These are phyloP conservation scores for Syngnathus acus DNA, from an alignment of 2,797 vertebrate species.

Conservation along the genomic window DNA sequence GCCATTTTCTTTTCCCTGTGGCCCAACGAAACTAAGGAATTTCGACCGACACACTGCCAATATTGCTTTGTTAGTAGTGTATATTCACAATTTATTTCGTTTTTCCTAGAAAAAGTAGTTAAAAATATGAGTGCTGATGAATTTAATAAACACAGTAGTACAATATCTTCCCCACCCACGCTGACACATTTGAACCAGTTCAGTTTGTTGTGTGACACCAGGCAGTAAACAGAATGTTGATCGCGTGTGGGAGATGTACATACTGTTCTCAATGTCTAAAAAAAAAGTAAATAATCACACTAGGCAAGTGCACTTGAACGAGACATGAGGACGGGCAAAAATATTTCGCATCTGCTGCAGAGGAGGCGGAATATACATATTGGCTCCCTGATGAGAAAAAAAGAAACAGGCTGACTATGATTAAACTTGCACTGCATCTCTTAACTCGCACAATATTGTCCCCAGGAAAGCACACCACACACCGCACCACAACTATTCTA, in stretches of 20 bases:
- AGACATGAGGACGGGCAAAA: neutral
- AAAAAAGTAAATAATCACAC: neutral
- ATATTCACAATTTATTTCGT: neutral
- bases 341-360: conserved; percentile 5
- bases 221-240: conserved; percentile 1
- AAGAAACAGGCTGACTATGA: neutral
- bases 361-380: neutral
- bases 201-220: neutral
- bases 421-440: neutral
- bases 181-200: neutral
- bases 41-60: conserved; percentile 6
- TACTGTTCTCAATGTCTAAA: neutral
- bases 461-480: neutral
- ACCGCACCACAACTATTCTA: neutral
- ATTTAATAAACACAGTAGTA: no score
- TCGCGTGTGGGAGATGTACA: neutral
- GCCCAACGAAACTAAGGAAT: conserved; percentile 1
- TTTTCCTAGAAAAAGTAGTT: no score
- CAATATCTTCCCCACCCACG: neutral
- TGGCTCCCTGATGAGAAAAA: neutral
- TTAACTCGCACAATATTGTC: neutral
- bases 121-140: no score
- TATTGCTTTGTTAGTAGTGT: conserved; percentile 4
- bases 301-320: conserved; percentile 1
- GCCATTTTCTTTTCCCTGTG: neutral